phyloP scores from a whole-genome alignment of 2,797 vertebrate genomes.

The Typhlichthys eigenmanni region DNA sequence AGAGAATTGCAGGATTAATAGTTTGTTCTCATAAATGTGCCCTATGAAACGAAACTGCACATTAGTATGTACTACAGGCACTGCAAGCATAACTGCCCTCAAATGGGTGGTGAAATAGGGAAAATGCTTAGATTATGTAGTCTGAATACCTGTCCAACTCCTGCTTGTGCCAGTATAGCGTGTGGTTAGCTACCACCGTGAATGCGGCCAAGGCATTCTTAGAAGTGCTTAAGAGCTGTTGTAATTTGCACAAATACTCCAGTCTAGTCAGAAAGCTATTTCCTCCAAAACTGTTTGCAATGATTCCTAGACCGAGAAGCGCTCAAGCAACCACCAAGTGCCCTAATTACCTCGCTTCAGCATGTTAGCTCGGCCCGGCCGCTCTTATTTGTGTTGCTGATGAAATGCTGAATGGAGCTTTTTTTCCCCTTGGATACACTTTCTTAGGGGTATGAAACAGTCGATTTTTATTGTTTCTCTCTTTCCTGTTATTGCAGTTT shows the following conservation, averaged over 20 bases:
- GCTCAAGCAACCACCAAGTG: constrained; percentile 56
- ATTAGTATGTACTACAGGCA: neutral
- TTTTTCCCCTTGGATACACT: constrained; percentile 47
- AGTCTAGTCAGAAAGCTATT: constrained; percentile 34
- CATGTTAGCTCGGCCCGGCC: constrained; percentile 62
- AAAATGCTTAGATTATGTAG: neutral
- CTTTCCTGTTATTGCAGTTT: constrained; percentile 70
- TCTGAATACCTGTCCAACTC: too few species aligned
- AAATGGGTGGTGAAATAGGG: neutral
- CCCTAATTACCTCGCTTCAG: constrained; percentile 69
- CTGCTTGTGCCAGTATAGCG: too few species aligned
- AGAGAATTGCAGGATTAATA: too few species aligned
- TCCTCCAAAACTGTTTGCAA: constrained; percentile 10
- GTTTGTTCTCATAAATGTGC: constrained; percentile 1
- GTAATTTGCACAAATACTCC: constrained; percentile 15
- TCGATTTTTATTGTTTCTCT: constrained; percentile 63
- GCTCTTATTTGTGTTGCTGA: constrained; percentile 66
- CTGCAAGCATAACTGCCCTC: neutral
- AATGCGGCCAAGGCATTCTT: neutral
- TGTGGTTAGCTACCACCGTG: too few species aligned
- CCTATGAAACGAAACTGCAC: neutral
- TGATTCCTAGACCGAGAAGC: constrained; percentile 50
- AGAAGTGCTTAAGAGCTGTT: neutral
- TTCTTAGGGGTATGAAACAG: constrained; percentile 63
- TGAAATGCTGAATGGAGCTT: constrained; percentile 68